Base-by-base conservation (phyloP, 2,797 vertebrate species). In the Pangasius macronema region DNA sequence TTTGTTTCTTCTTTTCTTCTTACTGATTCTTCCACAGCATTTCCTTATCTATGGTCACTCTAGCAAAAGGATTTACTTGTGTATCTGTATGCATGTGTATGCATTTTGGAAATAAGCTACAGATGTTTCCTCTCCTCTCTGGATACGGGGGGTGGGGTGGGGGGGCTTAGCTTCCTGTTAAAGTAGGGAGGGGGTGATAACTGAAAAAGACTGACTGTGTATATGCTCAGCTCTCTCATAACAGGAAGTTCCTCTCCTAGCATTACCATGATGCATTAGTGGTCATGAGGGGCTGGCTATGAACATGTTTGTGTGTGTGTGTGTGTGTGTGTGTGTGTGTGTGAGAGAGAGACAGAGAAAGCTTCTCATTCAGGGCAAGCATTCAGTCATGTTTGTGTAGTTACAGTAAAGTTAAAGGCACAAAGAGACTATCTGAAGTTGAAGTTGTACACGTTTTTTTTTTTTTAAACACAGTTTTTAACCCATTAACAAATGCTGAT, bases 91-190 rank as follows among this genome's bases (percentile, higher is more conserved):
- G 70, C 39, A 39, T 89, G 51, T 87, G 59, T 76, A 82, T 86
- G 59, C 77, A 61, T 88, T 93, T 94, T 94, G 94, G 94, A 95
- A 95, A 96, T 95, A 96, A 95, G 94, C 93, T 91, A 92, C 95
- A 95, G 95, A 95, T 96, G 95, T 96, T 96, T 96, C 95, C 94
- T 92, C 87, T 95, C 91, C 88, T 87, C 88, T 87, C 89, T 88
- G 90, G 93, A 94, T 91, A 82, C 88, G 82, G 89, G 91, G 91
- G 77, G 92, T 20, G 46, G 55, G 49, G 70, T 11, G 49, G 22
- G 59, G 81, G 81, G 61, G n/a, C n/a, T n/a, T 81, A 90, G 93
- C 93, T 95, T 95, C 94, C 95, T 95, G 93, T 93, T 93, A 91
- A 92, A 90, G 57, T 85, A 90, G 85, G 76, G 89, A 76, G 87